Evolutionary conservation across 2,113 vertebrate genomes (phyloP).

Genomic region (Bufo bufo): DNA sequence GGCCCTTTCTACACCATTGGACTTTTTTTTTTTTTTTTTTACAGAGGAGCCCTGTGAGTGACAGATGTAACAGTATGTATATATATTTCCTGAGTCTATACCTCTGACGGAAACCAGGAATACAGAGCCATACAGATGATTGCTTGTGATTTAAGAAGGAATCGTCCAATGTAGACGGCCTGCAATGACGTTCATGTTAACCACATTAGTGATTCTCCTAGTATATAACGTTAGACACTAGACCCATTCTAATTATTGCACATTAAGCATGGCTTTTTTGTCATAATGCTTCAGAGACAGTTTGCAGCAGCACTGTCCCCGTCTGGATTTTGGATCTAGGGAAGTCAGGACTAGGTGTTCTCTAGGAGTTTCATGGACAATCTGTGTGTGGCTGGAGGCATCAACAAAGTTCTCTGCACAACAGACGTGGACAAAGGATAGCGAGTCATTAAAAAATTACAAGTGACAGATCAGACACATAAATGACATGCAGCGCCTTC

Average conservation of each 20-base stretch:
- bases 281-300: background rate
- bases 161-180: no score
- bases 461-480: background rate
- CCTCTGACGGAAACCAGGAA: no score
- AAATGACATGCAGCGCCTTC: background rate
- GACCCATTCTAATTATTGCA: background rate
- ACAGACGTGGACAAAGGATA: conserved; percentile 5
- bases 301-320: background rate
- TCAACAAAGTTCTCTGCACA: background rate
- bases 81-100: no score
- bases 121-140: no score
- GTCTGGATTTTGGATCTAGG: background rate
- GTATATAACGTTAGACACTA: background rate
- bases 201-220: background rate
- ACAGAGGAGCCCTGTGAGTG: no score
- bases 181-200: background rate
- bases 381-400: conserved; percentile 1
- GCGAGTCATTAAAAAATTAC: background rate
- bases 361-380: background rate
- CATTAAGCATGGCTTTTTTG: background rate
- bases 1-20: no score
- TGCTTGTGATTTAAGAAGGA: no score
- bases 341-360: background rate
- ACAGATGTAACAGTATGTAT: no score
- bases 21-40: no score